Conservation (phyloP, 1,140 invertebrate species). For the Bombus confusus region DNA sequence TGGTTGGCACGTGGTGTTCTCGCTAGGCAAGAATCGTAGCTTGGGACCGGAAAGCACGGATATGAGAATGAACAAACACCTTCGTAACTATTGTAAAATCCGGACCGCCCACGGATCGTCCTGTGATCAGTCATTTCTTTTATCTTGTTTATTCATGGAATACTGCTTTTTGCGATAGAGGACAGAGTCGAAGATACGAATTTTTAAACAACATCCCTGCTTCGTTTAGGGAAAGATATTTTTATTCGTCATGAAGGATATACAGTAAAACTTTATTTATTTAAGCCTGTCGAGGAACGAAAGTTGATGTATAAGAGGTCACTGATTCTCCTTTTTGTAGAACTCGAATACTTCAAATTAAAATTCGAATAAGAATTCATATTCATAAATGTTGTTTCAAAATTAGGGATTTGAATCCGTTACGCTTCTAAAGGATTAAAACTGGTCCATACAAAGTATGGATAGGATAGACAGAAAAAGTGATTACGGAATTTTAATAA, state of each 20-base stretch:
- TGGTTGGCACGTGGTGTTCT: constrained; percentile 65
- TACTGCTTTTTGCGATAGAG: background rate
- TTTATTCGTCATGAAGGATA: too few species aligned
- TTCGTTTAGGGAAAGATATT: background rate
- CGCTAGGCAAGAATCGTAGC: background rate
- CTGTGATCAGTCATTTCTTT: background rate
- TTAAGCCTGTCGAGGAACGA: background rate
- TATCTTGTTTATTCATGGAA: background rate
- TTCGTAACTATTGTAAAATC: constrained; percentile 42
- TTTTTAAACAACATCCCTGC: background rate
- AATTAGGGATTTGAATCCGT: background rate
- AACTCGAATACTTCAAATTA: background rate
- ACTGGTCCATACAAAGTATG: background rate
- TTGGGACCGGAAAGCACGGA: constrained; percentile 46
- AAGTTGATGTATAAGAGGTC: background rate
- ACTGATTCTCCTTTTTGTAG: background rate
- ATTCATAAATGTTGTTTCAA: background rate
- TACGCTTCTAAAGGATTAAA: background rate
- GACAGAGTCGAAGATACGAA: background rate
- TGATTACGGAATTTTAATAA: background rate
- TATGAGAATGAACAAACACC: constrained; percentile 38
- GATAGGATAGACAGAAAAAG: background rate
- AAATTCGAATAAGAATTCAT: background rate
- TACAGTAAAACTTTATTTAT: background rate
- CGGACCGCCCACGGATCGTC: constrained; percentile 44